Base-by-base conservation (phyloP, 2,113 vertebrate genomes). In the Desmodus rotundus region DNA sequence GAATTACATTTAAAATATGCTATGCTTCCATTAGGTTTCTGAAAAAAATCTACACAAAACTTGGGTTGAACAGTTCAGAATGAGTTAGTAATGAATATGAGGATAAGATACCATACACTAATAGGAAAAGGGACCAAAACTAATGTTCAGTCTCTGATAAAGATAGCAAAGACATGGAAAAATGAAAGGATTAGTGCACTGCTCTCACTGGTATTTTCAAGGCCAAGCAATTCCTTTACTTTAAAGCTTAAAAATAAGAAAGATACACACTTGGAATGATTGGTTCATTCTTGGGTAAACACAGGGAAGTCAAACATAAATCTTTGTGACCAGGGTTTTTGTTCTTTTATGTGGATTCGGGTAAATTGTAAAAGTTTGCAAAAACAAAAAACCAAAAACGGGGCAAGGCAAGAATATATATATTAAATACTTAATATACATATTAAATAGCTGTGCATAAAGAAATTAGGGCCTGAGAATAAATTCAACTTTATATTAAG, bases 191-290 rank as follows among this genome's bases (percentile, higher is more conserved):
- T 33, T 58, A 70, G 17, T 22, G 47, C 52, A 17, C 22, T 87
- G 15, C 8, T 80, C 50, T 91, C 61, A 67, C 1, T 65, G 33
- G 13, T 52, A 61, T 83, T 96, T 81, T 96, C 65, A 90, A 95
- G 89, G 17, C 20, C 85, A 16, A 92, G 26, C 38, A 94, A 87
- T 36, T 94, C n/a, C 28, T 76, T 76, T 95, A 52, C 38, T 67
- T 68, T 36, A 73, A 92, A 92, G 31, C 50, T 96, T 80, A 80
- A 93, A 95, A 96, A 76, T 87, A 82, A 84, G n/a, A 54, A 12
- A 82, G 19, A 58, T 20, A 68, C 7, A 33, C 8, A 95, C 87
- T 76, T 77, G 22, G 41, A 87, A 87, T 73, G 16, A 88, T 68
- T 38, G 54, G 31, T 47, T 88, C 61, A 84, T 77, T 74, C 72